Percentiles rank a stretch among this genome's conserved stretches.
Evolutionary conservation across 2,113 vertebrate genomes (phyloP).

Genomic region (Pipra filicauda): DNA sequence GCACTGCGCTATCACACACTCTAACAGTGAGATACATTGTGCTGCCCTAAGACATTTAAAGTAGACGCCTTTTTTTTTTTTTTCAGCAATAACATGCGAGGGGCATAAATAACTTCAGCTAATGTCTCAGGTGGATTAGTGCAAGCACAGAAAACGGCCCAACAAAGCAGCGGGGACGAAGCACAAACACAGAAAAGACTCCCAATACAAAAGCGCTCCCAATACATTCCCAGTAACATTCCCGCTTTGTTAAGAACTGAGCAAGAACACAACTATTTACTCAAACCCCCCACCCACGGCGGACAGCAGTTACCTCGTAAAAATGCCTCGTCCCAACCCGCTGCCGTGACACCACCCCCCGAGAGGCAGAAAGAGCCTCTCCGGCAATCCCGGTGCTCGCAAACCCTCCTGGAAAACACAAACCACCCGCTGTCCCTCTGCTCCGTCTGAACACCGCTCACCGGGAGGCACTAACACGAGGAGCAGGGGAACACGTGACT

Average conservation of each 20-base stretch:
- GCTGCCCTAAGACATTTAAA: background rate
- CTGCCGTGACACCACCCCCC: too few species aligned
- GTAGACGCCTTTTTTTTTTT: accelerated
- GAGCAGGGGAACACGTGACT: accelerated
- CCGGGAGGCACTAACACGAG: accelerated
- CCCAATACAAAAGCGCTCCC: too few species aligned
- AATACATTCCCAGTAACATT: accelerated
- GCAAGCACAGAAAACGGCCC: accelerated
- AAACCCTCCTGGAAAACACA: accelerated
- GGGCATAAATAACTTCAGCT: accelerated
- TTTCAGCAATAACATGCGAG: accelerated
- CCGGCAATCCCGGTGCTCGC: accelerated
- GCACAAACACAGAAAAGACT: background rate
- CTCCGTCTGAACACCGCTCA: accelerated
- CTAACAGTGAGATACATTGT: accelerated
- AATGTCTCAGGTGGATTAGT: accelerated
- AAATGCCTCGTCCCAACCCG: accelerated
- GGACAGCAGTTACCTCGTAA: accelerated
- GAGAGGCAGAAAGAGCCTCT: accelerated
- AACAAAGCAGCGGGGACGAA: accelerated
- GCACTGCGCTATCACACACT: accelerated
- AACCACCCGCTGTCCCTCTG: accelerated
- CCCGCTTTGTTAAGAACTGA: background rate
- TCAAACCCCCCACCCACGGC: background rate
- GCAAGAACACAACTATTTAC: background rate